These are phyloP conservation scores for Protobothrops mucrosquamatus DNA, from an alignment of 2,113 vertebrate genomes.

Conservation along the genomic window DNA sequence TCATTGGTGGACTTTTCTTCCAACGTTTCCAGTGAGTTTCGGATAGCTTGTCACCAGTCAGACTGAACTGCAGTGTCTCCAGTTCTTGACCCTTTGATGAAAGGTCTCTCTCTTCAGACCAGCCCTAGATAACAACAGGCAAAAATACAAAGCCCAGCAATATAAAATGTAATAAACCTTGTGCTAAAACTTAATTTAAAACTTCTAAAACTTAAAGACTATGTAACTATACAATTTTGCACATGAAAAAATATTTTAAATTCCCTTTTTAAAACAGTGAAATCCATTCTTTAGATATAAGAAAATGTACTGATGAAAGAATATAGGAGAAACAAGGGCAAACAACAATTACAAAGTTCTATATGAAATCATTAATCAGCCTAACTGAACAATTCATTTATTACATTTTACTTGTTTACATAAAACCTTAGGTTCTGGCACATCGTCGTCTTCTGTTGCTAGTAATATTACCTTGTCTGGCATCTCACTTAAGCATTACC, in stretches of 20 bases:
- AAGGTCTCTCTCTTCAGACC: not conserved
- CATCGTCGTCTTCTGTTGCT: not conserved
- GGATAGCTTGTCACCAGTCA: not conserved
- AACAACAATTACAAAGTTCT: not conserved
- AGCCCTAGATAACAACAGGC: not conserved
- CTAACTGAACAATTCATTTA: not conserved
- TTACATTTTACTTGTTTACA: not conserved
- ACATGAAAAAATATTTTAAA: not conserved
- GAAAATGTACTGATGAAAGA: not conserved
- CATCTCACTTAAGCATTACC: not conserved
- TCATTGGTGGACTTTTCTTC: not conserved
- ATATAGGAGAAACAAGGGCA: not conserved
- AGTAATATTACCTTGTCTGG: not conserved
- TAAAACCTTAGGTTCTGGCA: not conserved
- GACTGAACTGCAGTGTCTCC: not conserved
- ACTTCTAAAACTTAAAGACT: not conserved
- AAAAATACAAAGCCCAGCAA: not conserved
- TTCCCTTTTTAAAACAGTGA: not conserved
- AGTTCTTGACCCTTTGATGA: not conserved
- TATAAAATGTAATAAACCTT: not conserved
- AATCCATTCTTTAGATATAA: not conserved
- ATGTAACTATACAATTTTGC: too few relatives aligned
- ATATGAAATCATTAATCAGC: not conserved
- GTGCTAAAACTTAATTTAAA: not conserved
- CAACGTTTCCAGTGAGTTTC: not conserved